phyloP scores from a whole-genome alignment of 2,113 vertebrate species.

The Passer domesticus region DNA sequence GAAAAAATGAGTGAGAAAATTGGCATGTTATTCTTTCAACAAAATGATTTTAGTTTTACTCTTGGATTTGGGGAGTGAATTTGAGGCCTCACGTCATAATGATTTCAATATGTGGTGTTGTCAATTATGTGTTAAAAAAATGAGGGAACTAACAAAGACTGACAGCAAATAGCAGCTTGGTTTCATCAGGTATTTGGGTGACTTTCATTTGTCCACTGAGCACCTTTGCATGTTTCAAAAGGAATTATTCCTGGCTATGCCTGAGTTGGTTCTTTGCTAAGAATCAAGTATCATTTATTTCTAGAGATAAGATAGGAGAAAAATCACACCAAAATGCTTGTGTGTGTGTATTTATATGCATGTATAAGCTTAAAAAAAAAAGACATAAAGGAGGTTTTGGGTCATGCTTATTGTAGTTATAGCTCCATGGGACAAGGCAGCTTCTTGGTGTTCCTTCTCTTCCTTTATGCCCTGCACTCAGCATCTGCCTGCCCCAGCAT shows the following conservation, averaged over 20 bases:
- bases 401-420: not conserved
- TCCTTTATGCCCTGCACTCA: not conserved
- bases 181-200: not conserved
- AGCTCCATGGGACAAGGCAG: not conserved
- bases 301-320: not conserved
- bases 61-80: not conserved
- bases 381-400: not conserved
- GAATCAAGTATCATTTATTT: not conserved
- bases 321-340: accelerated
- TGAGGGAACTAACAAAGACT: not conserved
- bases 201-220: not conserved
- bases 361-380: not conserved
- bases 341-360: not conserved
- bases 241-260: not conserved
- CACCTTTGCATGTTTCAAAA: not conserved
- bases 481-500: accelerated
- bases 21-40: not conserved
- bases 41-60: not conserved
- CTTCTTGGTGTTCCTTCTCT: not conserved
- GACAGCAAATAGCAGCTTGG: not conserved
- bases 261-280: not conserved
- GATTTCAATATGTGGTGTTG: not conserved
- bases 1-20: not conserved
- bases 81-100: not conserved
- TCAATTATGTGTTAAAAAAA: not conserved